phyloP scores from a whole-genome alignment of 2,113 vertebrate genomes.

The Rhinoptilus africanus region DNA sequence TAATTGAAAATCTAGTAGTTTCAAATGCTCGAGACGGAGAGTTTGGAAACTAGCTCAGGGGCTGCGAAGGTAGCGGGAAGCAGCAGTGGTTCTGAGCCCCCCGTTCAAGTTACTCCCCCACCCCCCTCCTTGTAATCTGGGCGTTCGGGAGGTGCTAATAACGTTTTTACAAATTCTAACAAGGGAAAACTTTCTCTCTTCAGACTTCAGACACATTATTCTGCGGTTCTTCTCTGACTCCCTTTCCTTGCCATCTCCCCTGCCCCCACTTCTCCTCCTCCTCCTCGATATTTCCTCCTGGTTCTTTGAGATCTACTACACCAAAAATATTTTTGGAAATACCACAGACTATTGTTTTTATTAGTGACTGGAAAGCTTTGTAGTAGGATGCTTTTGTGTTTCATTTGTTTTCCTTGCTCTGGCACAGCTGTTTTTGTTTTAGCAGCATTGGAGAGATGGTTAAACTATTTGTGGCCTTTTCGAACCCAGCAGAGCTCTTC shows the following conservation, averaged over 20 bases:
- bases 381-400: conserved; percentile 73
- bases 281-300: conserved; percentile 40
- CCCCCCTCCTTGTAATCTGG: neutral
- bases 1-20: conserved; percentile 43
- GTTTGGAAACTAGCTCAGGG: conserved; percentile 15
- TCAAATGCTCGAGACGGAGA: conserved; percentile 27
- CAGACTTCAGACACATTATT: neutral
- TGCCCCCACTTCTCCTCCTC: neutral
- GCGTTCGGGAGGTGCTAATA: conserved; percentile 5
- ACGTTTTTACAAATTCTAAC: neutral
- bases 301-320: conserved; percentile 68
- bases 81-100: neutral
- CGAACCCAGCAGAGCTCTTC: conserved; percentile 69
- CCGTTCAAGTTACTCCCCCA: neutral
- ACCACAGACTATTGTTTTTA: conserved; percentile 78
- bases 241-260: neutral
- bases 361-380: conserved; percentile 76
- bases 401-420: conserved; percentile 78
- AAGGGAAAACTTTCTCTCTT: neutral
- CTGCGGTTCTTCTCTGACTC: neutral
- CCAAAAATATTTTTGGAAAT: conserved; percentile 78
- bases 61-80: conserved; percentile 1
- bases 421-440: conserved; percentile 80
- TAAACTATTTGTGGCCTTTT: conserved; percentile 71
- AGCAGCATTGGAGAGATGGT: conserved; percentile 71